Percentiles rank a stretch among this genome's conserved stretches.
These are phyloP conservation scores for Elephantulus edwardii DNA, from an alignment of 2,113 vertebrate genomes.

Conservation along the genomic window DNA sequence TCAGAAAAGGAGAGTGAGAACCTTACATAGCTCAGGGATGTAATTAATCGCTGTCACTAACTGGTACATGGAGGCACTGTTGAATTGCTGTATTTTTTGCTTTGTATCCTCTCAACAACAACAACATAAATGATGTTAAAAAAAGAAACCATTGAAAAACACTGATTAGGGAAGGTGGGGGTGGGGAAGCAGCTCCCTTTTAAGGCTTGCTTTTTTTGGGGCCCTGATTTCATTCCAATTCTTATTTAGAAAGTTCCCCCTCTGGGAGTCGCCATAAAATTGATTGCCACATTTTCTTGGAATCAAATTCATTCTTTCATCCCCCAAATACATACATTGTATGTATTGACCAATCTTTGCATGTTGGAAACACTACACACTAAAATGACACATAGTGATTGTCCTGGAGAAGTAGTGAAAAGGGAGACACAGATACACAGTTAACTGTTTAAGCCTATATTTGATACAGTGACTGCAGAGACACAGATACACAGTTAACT, in stretches of 20 bases:
- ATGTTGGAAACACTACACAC: background rate
- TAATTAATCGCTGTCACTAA: background rate
- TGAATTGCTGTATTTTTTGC: background rate
- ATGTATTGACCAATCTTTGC: background rate
- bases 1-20: background rate
- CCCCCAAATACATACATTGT: background rate
- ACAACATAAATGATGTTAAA: background rate
- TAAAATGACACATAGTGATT: background rate
- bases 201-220: background rate
- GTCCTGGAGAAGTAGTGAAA: background rate
- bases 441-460: too few relatives aligned
- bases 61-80: background rate
- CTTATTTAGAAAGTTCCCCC: conserved; percentile 3
- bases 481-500: too few relatives aligned
- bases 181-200: background rate
- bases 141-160: conserved; percentile 7
- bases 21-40: background rate
- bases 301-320: conserved; percentile 19
- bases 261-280: conserved; percentile 9
- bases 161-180: background rate
- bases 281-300: background rate
- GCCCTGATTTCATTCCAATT: background rate
- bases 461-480: too few relatives aligned
- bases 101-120: background rate
- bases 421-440: background rate